Evolutionary conservation across 2,888 invertebrate genomes (phyloP), one percentile per base, ranked within the genome.

Genomic region (Cheilosia scutellata): DNA sequence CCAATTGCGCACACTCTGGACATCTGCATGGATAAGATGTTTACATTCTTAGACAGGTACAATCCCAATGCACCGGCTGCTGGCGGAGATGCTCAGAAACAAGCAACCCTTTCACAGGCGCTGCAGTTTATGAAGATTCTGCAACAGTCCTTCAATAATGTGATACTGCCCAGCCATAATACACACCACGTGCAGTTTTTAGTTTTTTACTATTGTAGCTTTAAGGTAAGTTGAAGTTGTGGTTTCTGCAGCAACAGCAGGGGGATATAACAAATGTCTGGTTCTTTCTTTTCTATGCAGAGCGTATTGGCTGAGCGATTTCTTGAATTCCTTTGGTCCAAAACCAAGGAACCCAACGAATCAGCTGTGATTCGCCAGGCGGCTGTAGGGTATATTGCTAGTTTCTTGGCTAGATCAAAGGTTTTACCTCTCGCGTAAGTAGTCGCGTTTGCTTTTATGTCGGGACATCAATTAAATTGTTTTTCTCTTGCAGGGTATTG

Each of bases 161-260:
- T 96, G 44, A 94, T 98, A 87, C 92, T 98, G 79, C 96, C 96
- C 0, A 97, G 97, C 0, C 95, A 97, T 92, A 96, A 96, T 33
- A 96, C 96, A 42, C 95, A 95, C 90, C 96, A 97, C 90, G 94
- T 96, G 2, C 97, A 97, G 91, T 97, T 95, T 91, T 89, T 96
- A 6, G 93, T 96, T 91, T 97, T 97, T 91, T 95, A 96, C 89
- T 92, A 96, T 79, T 95, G 95, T 91, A 95, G 95, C 89, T 94
- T 96, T 87, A 95, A 95, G 91, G 91, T 91, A 66, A 87, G 82
- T 63, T 13, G 9, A 25, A 5, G 11, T 27, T 29, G 5, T 58
- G 5, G 2, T 6, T 13, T 44, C 5, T 4, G n/a, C 4, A 13
- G 4, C 13, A n/a, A 44, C 44, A 44, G 5, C 2, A 3, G 16